A percentile compares a stretch with the other conserved stretches of the same genome.
These are phyloP conservation scores for Mantis religiosa DNA, from an alignment of 2,888 invertebrate species.

Conservation along the genomic window DNA sequence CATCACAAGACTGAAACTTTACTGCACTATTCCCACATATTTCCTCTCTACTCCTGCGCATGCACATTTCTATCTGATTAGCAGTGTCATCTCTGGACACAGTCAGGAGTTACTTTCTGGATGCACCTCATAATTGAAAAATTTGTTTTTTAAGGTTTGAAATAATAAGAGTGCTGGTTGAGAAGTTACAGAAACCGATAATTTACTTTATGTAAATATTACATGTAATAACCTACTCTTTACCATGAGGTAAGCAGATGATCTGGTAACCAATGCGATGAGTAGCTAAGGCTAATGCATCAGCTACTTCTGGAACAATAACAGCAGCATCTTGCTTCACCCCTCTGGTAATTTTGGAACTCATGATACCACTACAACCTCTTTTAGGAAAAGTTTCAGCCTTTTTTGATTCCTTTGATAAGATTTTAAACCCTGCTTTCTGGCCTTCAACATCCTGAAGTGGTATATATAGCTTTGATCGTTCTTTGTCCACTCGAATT, in stretches of 20 bases:
- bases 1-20: too few species aligned
- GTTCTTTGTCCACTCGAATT: slow-evolving; percentile 52
- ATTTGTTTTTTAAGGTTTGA: too few species aligned
- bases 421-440: slow-evolving; percentile 62
- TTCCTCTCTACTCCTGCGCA: too few species aligned
- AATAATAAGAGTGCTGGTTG: too few species aligned
- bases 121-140: too few species aligned
- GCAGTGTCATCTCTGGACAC: too few species aligned
- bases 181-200: too few species aligned
- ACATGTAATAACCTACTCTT: background rate
- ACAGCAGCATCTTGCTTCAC: slow-evolving; percentile 49
- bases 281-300: slow-evolving; percentile 52
- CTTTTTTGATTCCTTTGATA: slow-evolving; percentile 41
- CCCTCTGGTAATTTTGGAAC: slow-evolving; percentile 47
- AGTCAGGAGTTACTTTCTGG: too few species aligned
- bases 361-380: slow-evolving; percentile 49
- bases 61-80: too few species aligned
- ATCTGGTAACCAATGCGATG: slow-evolving; percentile 52
- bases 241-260: slow-evolving; percentile 66
- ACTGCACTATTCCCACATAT: too few species aligned
- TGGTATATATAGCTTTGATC: slow-evolving; percentile 61
- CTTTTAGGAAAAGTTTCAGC: slow-evolving; percentile 40
- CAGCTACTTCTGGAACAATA: slow-evolving; percentile 54
- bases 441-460: slow-evolving; percentile 56
- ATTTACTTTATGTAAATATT: too few species aligned